Base-by-base conservation (phyloP, 2,888 invertebrate genomes). In the Periphyllus acericola region DNA sequence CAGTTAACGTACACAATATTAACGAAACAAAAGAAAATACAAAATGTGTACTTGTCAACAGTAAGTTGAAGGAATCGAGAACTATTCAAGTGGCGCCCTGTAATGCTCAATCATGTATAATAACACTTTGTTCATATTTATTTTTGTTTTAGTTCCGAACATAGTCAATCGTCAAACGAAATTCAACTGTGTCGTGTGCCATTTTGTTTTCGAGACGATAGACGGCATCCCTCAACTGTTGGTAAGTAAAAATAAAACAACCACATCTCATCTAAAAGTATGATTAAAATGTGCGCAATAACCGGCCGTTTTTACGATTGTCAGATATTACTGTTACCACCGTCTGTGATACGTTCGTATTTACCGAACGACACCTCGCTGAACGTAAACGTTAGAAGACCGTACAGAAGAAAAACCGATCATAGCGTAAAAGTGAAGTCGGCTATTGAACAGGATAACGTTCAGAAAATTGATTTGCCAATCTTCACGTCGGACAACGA, bases 281-380 rank as follows among this genome's bases (percentile, higher is more conserved):
- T 17, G n/a, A 6, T 9, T 46, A 17, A 14, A n/a, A 11, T 46
- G 6, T 40, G 4, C 6, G 17, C 1, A 25, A 46, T 46, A 14
- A 6, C 3, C 32, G 8, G 46, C 11, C 2, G 32, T 29, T 52
- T 17, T 78, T 32, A 19, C 52, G 19, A 14, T 19, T 8, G 52
- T 19, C 2, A 79, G 79, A 60, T 79, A 25, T 60, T 79, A 52
- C 34, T 79, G 60, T 34, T 79, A 11, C 79, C 79, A 3, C 19
- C 79, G 34, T 55, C 17, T 17, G 17, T 79, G 60, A 79, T 79
- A 25, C 17, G 11, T 79, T 79, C 79, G 25, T 34, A 60, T 60
- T 60, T 55, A 21, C 60, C 79, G 9, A 25, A 25, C 5, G 8
- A 34, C 6, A 25, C 25, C 32, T 34, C 0, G 3, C 25, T 79